Evolutionary conservation across 2,888 invertebrate genomes (phyloP), one percentile per base, ranked within the genome.

Genomic region (Bedellia somnulentella): DNA sequence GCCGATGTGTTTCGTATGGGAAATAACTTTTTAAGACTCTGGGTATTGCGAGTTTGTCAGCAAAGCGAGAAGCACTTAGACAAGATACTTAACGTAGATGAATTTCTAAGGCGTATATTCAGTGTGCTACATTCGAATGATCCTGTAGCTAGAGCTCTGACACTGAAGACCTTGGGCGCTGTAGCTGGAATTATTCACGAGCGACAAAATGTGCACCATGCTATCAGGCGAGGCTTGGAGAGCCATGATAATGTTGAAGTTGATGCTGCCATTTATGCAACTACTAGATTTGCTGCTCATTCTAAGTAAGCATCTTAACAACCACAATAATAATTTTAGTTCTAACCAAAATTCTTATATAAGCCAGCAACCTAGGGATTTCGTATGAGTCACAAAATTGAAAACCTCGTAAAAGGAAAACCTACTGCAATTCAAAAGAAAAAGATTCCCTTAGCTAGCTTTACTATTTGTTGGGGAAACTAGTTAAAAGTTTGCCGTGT

Each of bases 71-170:
- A 93, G 54, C 96, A 97, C 67, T 73, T 97, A 32, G 94, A 96
- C 53, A 97, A 93, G 71, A 94, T 98, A 40, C 76, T 96, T 15
- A 97, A 94, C 55, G 90, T 96, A 1, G 96, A 97, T 47, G 96
- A 97, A 61, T 73, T 75, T 37, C 83, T 96, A 3, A 80, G 91
- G 27, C 78, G 95, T 44, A 87, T 98, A 15, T 94, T 89, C 48
- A 89, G 91, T 59, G 98, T 98, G 1, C 88, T 93, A 44, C 94
- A 97, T 61, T 94, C 96, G 5, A 98, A 98, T 57, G 98, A 98
- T 67, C 95, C 97, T 0, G 88, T 96, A 5, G 97, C 97, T 0
- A 80, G 97, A 46, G 93, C 96, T 0, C 70, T 97, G 6, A 93
- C 95, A 0, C 63, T 98, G 6, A 79, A 91, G 38, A 93, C 93